Base-by-base conservation (phyloP, 2,888 invertebrate species). In the Ctena decussata region DNA sequence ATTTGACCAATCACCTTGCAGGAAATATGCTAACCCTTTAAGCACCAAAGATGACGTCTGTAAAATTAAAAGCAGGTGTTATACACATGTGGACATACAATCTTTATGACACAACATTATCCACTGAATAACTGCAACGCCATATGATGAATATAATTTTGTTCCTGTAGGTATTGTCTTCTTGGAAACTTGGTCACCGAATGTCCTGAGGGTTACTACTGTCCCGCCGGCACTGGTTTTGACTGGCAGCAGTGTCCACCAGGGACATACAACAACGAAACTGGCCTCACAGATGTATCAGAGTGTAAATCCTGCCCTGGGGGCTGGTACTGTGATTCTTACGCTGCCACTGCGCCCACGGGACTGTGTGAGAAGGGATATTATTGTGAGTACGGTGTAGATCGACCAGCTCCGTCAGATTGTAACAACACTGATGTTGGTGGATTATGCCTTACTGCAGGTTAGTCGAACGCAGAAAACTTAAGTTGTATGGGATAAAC, bases 261-360 rank as follows among this genome's bases (percentile, higher is more conserved):
- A 11, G 95, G 95, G 32, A 95, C 95, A 2, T 95, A 92, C 89
- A 94, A 93, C 92, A 94, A 95, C 78, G 92, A 93, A 74, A 95
- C 95, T 0, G 95, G 93, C 0, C 90, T 94, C 46, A 82, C 90
- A 11, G 74, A 57, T 6, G 82, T 74, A n/a, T 71, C 76, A 18
- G 92, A 95, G 81, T 95, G 95, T 85, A 91, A 87, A 32, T 86
- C 91, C 0, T 95, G 95, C 81, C 89, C 92, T 2, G 95, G 95
- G 0, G 95, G 95, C 12, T 84, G 92, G 71, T 95, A 94, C 86
- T 95, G 95, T 86, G 92, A 93, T 65, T 39, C 83, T 32, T 90
- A 81, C 32, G 92, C 89, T 0, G 85, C 84, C 27, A 87, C 85
- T 1, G 76, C 80, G 8, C 91, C 94, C 0, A 86, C 91, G 8